These are phyloP conservation scores for Saccostrea echinata DNA, from an alignment of 1,140 invertebrate genomes.

Conservation along the genomic window DNA sequence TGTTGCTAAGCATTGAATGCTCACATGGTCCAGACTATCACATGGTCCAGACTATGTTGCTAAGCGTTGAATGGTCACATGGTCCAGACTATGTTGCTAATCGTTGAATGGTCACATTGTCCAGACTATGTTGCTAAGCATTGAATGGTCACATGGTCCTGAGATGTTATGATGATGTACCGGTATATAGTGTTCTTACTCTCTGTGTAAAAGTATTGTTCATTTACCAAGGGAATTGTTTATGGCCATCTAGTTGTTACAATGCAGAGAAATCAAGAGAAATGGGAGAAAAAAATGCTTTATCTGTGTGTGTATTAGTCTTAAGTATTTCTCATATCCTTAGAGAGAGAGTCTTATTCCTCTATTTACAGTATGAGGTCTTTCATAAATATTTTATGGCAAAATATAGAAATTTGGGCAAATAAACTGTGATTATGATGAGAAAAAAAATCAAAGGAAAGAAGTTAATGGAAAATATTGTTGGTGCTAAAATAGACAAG, in stretches of 20 bases:
- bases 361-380: not conserved
- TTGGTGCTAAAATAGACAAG: not conserved
- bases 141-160: too few relatives aligned
- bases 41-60: too few relatives aligned
- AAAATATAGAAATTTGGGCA: not conserved
- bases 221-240: not conserved
- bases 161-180: too few relatives aligned
- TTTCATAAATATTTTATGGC: constrained; percentile 27
- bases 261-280: not conserved
- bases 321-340: not conserved
- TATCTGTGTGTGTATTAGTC: not conserved
- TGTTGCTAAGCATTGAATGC: too few relatives aligned
- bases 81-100: too few relatives aligned
- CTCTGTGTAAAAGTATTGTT: too few relatives aligned
- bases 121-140: too few relatives aligned
- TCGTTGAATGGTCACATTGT: too few relatives aligned
- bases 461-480: constrained; percentile 17
- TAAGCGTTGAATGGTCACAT: too few relatives aligned
- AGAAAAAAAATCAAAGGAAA: constrained; percentile 7
- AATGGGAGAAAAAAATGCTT: not conserved
- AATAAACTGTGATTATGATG: constrained; percentile 7
- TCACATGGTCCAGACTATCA: too few relatives aligned
- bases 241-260: not conserved
- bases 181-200: too few relatives aligned
- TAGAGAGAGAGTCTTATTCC: not conserved